Evolutionary conservation across 2,113 vertebrate genomes (phyloP), one percentile per base, ranked within the genome.

Genomic region (Micronycteris hirsuta): DNA sequence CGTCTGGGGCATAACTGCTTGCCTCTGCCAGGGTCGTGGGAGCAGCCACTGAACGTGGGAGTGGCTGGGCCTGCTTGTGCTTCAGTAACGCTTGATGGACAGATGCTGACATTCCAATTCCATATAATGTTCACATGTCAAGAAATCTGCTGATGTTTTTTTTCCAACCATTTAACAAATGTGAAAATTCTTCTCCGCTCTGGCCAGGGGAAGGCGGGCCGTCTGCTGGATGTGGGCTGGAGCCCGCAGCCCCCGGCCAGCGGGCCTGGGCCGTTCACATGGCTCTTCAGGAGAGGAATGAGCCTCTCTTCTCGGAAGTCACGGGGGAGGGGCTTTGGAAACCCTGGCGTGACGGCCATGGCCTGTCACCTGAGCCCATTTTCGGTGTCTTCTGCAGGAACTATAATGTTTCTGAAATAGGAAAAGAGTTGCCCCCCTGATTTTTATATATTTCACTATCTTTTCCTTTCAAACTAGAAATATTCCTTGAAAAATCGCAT

Each of bases 381-480:
- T 84, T 76, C 74, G 33, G 1, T 73, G 82, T 89, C 56, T 77
- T 95, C 67, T 84, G 49, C 3, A 28, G 93, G 86, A 83, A 81
- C 85, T 96, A 17, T 93, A 83, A 83, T 96, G 94, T 93, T 96
- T 71, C 84, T 86, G n/a, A 87, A 83, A 36, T 22, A 47, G n/a
- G 70, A 91, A 71, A 95, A 93, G 65, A 78, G 91, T 47, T 43
- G 41, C 12, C 74, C 91, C 78, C 65, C 78, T 86, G 58, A 56
- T 94, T 87, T 96, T 91, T 56, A 56, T 77, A 19, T 67, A 43
- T 87, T 92, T 93, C 33, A 70, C 58, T 26, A 45, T 2, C 71
- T 89, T 86, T 89, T 58, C 17, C 65, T 94, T 92, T 89, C 41
- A 84, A 94, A 56, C 83, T 97, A 89, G 95, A 95, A 96, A 96